Conservation (phyloP, 2,113 vertebrate species). For the Dendrocopos noguchii region DNA sequence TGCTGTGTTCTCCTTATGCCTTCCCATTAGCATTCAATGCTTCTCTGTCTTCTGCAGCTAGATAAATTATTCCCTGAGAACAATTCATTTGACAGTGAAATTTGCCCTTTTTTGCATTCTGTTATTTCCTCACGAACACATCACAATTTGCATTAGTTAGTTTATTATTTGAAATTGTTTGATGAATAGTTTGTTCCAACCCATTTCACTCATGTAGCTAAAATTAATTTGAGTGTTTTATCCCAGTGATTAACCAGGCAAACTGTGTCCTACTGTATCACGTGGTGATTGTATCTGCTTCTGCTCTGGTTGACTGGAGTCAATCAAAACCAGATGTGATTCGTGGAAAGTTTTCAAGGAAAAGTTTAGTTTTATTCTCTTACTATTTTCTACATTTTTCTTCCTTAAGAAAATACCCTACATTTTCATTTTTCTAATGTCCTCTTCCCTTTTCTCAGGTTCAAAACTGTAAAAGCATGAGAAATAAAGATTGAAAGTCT, state of each 20-base stretch:
- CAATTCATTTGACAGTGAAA: slow-evolving; percentile 46
- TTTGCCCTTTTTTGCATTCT: slow-evolving; percentile 48
- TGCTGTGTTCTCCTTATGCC: background rate
- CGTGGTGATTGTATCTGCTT: background rate
- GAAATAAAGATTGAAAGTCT: background rate
- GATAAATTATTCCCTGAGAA: slow-evolving; percentile 46
- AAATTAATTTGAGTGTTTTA: slow-evolving; percentile 55
- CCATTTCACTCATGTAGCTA: slow-evolving; percentile 45
- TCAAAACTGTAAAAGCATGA: background rate
- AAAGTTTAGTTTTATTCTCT: background rate
- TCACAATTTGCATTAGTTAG: slow-evolving; percentile 60
- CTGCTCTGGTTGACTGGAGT: background rate
- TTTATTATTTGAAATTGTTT: slow-evolving; percentile 65
- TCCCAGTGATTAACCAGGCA: slow-evolving; percentile 13
- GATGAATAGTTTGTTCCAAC: slow-evolving; percentile 55
- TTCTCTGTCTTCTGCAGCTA: slow-evolving; percentile 13
- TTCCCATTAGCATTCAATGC: slow-evolving; percentile 21
- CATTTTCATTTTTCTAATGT: background rate
- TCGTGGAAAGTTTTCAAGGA: background rate
- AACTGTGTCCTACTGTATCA: background rate
- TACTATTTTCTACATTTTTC: background rate
- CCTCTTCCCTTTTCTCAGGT: background rate
- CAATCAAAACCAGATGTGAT: background rate
- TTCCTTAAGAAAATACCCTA: background rate
- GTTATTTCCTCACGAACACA: slow-evolving; percentile 46